Conservation (phyloP, 2,113 vertebrate species). For the Murina feae region DNA sequence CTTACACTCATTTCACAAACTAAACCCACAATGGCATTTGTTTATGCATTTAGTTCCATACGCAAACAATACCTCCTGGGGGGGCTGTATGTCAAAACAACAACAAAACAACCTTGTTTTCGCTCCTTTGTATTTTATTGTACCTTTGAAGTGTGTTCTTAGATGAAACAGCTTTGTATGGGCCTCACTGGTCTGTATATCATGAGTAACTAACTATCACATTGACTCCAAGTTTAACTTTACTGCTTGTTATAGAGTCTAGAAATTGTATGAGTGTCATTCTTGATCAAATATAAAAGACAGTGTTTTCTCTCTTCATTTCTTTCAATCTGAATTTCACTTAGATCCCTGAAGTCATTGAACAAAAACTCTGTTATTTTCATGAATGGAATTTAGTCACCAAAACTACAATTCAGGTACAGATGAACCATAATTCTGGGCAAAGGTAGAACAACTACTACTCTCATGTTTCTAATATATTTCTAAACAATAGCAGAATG, state of each 20-base stretch:
- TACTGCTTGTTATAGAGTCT: neutral
- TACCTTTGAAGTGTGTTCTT: constrained; percentile 28
- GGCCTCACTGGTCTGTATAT: neutral
- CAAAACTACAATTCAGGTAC: neutral
- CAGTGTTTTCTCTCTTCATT: neutral
- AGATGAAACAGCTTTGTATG: neutral
- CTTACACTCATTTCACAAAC: constrained; percentile 32
- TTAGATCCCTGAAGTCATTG: neutral
- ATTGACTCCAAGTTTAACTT: neutral
- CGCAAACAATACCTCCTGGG: constrained; percentile 32
- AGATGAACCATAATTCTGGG: neutral
- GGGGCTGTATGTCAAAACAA: constrained; percentile 49
- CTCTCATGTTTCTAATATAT: neutral
- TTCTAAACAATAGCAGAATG: neutral
- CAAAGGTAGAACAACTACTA: neutral
- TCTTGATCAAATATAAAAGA: neutral
- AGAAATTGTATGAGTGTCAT: neutral
- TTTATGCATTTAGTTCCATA: constrained; percentile 43
- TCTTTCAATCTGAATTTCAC: neutral
- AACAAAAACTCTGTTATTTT: neutral
- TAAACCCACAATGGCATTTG: constrained; percentile 3
- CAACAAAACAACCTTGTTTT: constrained; percentile 7
- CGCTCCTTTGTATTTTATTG: neutral
- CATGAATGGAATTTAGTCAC: neutral
- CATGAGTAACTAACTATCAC: neutral